Conservation (phyloP, 2,888 invertebrate species). For the Hedychridium roseum region DNA sequence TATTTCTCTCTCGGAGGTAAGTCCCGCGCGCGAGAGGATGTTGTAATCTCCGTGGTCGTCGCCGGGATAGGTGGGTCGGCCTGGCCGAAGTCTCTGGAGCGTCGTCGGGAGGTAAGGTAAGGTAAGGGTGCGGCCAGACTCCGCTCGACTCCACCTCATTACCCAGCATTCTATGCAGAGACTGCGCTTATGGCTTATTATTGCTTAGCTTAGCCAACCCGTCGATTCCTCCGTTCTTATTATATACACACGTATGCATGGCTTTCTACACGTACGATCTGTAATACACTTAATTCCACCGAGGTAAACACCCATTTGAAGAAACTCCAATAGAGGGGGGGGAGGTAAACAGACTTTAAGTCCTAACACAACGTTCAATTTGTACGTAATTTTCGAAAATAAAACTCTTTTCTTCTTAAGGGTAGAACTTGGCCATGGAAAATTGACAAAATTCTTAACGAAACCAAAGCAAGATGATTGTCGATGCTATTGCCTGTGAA, state of each 20-base stretch:
- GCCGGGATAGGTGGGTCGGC: conserved; percentile 49
- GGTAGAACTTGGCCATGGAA: too few species aligned
- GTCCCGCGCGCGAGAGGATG: conserved; percentile 40
- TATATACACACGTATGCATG: conserved; percentile 31
- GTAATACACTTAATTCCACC: conserved; percentile 24
- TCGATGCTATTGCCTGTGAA: too few species aligned
- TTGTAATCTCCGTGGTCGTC: conserved; percentile 40
- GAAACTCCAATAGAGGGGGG: too few species aligned
- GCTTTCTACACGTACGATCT: conserved; percentile 12
- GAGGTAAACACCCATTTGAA: too few species aligned
- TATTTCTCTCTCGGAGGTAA: conserved; percentile 40
- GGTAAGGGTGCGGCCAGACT: conserved; percentile 62
- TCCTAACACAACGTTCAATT: too few species aligned
- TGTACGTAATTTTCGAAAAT: too few species aligned
- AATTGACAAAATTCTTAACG: too few species aligned
- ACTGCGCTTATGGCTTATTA: conserved; percentile 63
- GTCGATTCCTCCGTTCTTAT: conserved; percentile 38
- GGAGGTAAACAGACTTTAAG: too few species aligned
- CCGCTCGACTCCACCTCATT: conserved; percentile 63
- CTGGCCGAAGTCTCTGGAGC: too few species aligned
- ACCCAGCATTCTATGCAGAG: conserved; percentile 64
- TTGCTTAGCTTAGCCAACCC: conserved; percentile 56
- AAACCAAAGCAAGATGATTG: too few species aligned
- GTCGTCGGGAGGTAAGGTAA: conserved; percentile 43
- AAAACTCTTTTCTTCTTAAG: too few species aligned